Conservation (phyloP, 2,797 vertebrate genomes). For the Picus viridis region DNA sequence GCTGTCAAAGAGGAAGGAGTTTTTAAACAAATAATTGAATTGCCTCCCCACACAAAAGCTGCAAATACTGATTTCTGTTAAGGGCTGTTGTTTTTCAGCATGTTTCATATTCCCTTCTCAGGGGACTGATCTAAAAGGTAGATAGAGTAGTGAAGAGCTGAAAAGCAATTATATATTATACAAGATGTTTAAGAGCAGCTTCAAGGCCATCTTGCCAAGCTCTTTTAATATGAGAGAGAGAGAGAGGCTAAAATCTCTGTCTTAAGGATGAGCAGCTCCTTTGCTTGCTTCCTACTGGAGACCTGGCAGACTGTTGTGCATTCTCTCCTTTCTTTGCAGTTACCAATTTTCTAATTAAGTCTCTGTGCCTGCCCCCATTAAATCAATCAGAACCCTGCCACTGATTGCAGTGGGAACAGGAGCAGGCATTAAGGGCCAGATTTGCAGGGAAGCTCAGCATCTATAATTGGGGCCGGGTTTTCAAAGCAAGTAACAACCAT, state of each 20-base stretch:
- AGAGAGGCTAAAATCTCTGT: background rate
- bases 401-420: background rate
- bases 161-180: conserved; percentile 33
- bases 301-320: background rate
- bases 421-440: background rate
- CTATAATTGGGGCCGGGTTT: background rate
- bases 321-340: conserved; percentile 27
- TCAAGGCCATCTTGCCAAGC: background rate
- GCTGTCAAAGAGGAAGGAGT: background rate
- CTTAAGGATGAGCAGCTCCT: background rate
- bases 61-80: background rate
- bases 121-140: background rate
- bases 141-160: background rate
- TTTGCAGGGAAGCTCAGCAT: background rate
- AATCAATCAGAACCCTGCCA: background rate
- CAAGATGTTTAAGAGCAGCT: background rate
- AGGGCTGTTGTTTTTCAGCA: background rate
- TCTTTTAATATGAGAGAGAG: background rate
- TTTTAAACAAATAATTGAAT: conserved; percentile 30
- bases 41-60: conserved; percentile 2
- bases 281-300: background rate
- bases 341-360: conserved; percentile 59
- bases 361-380: conserved; percentile 30
- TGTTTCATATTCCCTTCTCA: conserved; percentile 22
- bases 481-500: background rate